Conservation (phyloP, 2,113 vertebrate genomes). For the Coryphaenoides rupestris region DNA sequence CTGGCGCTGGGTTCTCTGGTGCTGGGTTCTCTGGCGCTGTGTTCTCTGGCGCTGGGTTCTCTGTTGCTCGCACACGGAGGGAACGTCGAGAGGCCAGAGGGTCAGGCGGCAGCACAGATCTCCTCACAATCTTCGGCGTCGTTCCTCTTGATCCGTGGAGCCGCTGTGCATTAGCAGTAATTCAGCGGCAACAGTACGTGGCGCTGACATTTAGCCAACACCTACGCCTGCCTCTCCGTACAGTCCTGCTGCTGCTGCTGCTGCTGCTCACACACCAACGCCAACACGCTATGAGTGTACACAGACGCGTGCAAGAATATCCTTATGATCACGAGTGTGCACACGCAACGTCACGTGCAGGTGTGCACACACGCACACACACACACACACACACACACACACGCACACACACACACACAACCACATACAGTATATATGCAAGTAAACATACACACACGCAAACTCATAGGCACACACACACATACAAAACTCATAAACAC, state of each 20-base stretch:
- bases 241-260: background rate
- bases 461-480: too few relatives aligned
- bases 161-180: slow-evolving; percentile 35
- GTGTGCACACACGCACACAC: background rate
- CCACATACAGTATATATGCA: too few relatives aligned
- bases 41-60: background rate
- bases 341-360: slow-evolving; percentile 1
- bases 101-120: slow-evolving; percentile 23
- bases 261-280: too few relatives aligned
- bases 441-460: too few relatives aligned
- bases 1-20: too few relatives aligned
- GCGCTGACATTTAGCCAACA: slow-evolving; percentile 34
- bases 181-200: slow-evolving; percentile 23
- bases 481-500: background rate
- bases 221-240: background rate
- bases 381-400: slow-evolving; percentile 1
- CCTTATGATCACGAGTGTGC: too few relatives aligned
- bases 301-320: too few relatives aligned
- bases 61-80: background rate
- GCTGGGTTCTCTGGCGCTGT: too few relatives aligned
- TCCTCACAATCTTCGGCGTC: slow-evolving; percentile 28
- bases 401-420: background rate
- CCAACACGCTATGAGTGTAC: too few relatives aligned
- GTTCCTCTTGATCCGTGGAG: slow-evolving; percentile 31
- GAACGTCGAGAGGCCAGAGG: slow-evolving; percentile 46